phyloP scores from a whole-genome alignment of 2,797 vertebrate species.

The Enteromius argenteus region DNA sequence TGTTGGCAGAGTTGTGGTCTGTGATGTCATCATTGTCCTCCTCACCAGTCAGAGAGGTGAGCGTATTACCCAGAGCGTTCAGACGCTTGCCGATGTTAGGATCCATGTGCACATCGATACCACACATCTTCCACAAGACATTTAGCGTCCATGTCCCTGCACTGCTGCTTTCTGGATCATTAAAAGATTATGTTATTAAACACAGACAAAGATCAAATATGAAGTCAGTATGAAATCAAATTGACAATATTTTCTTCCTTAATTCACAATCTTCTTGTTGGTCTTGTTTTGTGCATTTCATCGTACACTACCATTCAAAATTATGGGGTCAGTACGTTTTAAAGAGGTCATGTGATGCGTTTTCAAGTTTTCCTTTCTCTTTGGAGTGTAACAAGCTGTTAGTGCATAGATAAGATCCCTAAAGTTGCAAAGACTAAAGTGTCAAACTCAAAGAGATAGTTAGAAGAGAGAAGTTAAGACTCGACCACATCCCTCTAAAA shows the following conservation, averaged over 20 bases:
- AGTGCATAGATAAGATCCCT: too few species aligned
- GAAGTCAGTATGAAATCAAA: not conserved
- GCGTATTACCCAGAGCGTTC: slow-evolving; percentile 94
- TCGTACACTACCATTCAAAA: not conserved
- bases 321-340: not conserved
- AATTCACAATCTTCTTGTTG: not conserved
- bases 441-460: too few species aligned
- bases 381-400: too few species aligned
- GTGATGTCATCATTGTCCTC: slow-evolving; percentile 94
- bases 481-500: too few species aligned
- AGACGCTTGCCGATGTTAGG: slow-evolving; percentile 98
- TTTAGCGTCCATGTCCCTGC: slow-evolving; percentile 99
- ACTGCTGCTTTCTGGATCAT: slow-evolving; percentile 89
- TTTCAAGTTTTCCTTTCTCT: too few species aligned
- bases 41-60: slow-evolving; percentile 95
- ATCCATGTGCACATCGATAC: slow-evolving; percentile 99
- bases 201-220: not conserved
- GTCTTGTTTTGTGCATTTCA: not conserved
- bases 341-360: too few species aligned
- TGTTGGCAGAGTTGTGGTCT: slow-evolving; percentile 92
- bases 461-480: too few species aligned
- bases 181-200: not conserved
- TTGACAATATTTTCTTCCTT: not conserved
- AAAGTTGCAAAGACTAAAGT: too few species aligned
- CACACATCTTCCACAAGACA: slow-evolving; percentile 99